These are phyloP conservation scores for Pachypsylla venusta DNA, from an alignment of 1,140 invertebrate species.

Conservation along the genomic window DNA sequence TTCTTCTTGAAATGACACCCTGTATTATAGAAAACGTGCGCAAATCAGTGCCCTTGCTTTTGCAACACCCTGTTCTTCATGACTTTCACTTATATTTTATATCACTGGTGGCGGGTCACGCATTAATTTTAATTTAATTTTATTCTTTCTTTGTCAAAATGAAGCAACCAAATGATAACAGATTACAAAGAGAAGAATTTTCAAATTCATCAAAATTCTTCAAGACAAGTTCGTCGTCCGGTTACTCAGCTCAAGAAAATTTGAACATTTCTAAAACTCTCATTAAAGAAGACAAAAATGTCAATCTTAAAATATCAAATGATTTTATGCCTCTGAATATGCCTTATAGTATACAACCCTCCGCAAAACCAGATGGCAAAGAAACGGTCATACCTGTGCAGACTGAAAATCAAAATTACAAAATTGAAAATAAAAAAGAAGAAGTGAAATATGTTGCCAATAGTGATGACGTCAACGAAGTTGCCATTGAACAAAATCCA, in stretches of 20 bases:
- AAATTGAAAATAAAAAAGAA: not conserved
- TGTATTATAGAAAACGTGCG: no score
- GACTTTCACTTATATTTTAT: no score
- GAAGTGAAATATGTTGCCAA: not conserved
- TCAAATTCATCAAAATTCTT: not conserved
- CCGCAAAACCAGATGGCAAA: not conserved
- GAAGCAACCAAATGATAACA: not conserved
- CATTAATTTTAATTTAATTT: not conserved
- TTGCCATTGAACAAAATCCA: constrained; percentile 32
- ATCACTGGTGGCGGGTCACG: no score
- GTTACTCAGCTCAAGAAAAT: not conserved
- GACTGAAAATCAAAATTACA: not conserved
- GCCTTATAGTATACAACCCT: not conserved
- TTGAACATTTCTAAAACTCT: not conserved
- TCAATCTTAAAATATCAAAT: not conserved
- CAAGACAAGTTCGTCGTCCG: not conserved
- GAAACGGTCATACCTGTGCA: not conserved
- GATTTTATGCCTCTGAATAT: not conserved
- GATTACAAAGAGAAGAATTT: not conserved
- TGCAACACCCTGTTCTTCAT: no score
- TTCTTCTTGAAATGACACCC: no score
- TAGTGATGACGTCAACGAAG: not conserved
- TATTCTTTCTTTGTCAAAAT: constrained; percentile 1
- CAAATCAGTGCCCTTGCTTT: no score
- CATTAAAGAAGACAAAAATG: not conserved